phyloP scores from a whole-genome alignment of 2,888 invertebrate genomes.

The Agapostemon virescens region DNA sequence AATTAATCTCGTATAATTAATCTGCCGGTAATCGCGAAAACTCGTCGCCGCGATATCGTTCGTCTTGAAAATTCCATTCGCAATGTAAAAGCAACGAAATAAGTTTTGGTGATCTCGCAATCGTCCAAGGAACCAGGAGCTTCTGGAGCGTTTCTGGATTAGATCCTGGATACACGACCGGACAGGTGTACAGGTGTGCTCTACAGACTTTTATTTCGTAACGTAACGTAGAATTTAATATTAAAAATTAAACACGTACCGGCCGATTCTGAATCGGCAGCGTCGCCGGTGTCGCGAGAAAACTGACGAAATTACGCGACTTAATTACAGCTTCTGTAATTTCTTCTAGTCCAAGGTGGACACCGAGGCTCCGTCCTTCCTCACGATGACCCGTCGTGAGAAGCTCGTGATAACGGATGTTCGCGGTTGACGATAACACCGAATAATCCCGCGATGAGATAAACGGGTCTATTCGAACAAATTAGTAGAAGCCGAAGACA shows the following conservation, averaged over 20 bases:
- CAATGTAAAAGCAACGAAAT: background rate
- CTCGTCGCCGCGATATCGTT: background rate
- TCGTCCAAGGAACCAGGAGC: background rate
- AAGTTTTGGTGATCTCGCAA: background rate
- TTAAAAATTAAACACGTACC: background rate
- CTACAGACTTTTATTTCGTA: background rate
- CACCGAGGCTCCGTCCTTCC: constrained; percentile 32
- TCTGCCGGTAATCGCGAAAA: background rate
- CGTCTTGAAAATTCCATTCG: background rate
- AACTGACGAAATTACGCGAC: background rate
- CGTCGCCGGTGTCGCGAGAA: background rate
- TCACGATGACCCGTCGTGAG: constrained; percentile 67
- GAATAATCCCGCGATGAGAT: constrained; percentile 30
- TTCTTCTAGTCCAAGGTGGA: constrained; percentile 32
- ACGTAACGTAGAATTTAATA: background rate
- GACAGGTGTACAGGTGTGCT: background rate
- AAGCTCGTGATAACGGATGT: constrained; percentile 51
- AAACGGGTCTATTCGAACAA: constrained; percentile 43
- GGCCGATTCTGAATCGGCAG: no score
- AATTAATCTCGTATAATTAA: constrained; percentile 2
- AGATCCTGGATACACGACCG: background rate
- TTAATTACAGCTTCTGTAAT: constrained; percentile 11
- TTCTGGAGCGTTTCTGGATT: background rate
- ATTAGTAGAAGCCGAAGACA: constrained; percentile 29
- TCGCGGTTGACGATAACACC: constrained; percentile 49